Evolutionary conservation across 1,140 invertebrate genomes (phyloP), one percentile per base, ranked within the genome.

Genomic region (Brachionus paranguensis): DNA sequence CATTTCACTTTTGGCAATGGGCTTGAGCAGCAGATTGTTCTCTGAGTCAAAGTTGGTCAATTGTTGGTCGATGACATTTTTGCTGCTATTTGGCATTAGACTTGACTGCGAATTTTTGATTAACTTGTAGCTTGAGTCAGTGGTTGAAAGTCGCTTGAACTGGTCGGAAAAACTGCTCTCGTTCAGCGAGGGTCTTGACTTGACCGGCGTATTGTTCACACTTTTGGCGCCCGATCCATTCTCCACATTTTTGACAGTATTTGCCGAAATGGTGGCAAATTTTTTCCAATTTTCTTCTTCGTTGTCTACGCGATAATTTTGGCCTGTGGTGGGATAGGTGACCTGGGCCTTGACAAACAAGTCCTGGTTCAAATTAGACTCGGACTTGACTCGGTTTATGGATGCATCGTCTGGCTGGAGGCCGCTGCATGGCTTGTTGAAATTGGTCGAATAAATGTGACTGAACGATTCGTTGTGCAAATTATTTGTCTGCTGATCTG

Each of bases 381-480:
- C 78, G 3, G 78, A 81, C 24, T 81, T 60, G 11, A 81, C 53
- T 24, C 78, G 20, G 10, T 29, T 76, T 47, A 76, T 50, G 11
- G 68, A 24, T 1, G 33, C n/a, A 45, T 76, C 50, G 20, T 76
- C 72, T 12, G 17, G 2, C 1, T 29, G 41, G 0, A 37, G 7
- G 20, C 50, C 4, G 27, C 14, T 24, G 43, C 43, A 24, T 24
- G 43, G 20, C 11, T 47, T 76, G 20, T 76, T 76, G n/a, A 76
- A 76, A 50, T 76, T 76, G 43, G 72, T 76, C 17, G 72, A 76
- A 76, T 76, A 76, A 50, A 76, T 76, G 12, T 76, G 72, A 27
- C 72, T 76, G 33, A 50, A 76, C 12, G 72, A 76, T 4, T 76
- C 45, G 11, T 76, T 47, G 43, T 53, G 45, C 14, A 72, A 72